phyloP scores from a whole-genome alignment of 2,113 vertebrate species.

The Hiodon tergisus region DNA sequence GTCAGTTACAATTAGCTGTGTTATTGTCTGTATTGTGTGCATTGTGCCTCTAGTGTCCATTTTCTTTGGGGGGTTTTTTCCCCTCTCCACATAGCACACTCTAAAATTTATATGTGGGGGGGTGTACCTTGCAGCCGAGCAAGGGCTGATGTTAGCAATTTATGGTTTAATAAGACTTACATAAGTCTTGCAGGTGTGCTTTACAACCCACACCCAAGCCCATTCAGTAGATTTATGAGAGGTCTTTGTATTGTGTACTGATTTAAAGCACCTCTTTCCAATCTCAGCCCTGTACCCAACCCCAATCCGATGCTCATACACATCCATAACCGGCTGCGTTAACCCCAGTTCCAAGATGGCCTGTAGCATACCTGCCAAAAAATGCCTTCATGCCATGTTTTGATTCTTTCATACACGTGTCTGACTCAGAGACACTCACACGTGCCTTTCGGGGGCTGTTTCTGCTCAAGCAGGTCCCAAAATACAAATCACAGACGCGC shows the following conservation, averaged over 20 bases:
- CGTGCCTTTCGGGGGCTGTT: slow-evolving; percentile 36
- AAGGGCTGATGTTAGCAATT: slow-evolving; percentile 66
- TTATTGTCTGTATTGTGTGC: slow-evolving; percentile 32
- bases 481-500: slow-evolving; percentile 69
- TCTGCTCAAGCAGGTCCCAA: slow-evolving; percentile 60
- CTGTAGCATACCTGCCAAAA: slow-evolving; percentile 44
- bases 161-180: slow-evolving; percentile 80
- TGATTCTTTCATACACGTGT: slow-evolving; percentile 31
- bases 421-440: slow-evolving; percentile 37
- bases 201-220: slow-evolving; percentile 63
- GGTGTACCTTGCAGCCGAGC: slow-evolving; percentile 48
- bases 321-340: slow-evolving; percentile 38
- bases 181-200: slow-evolving; percentile 81
- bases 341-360: slow-evolving; percentile 7
- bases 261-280: slow-evolving; percentile 65
- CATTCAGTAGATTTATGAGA: slow-evolving; percentile 72
- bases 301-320: slow-evolving; percentile 36
- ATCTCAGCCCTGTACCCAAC: slow-evolving; percentile 50
- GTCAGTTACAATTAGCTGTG: slow-evolving; percentile 64
- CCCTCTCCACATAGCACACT: slow-evolving; percentile 32
- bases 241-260: slow-evolving; percentile 69
- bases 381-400: slow-evolving; percentile 24
- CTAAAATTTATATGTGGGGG: slow-evolving; percentile 63
- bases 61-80: slow-evolving; percentile 18
- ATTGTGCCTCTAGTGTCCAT: slow-evolving; percentile 41